Evolutionary conservation across 2,113 vertebrate genomes (phyloP).

Genomic region (Blennius ocellaris): DNA sequence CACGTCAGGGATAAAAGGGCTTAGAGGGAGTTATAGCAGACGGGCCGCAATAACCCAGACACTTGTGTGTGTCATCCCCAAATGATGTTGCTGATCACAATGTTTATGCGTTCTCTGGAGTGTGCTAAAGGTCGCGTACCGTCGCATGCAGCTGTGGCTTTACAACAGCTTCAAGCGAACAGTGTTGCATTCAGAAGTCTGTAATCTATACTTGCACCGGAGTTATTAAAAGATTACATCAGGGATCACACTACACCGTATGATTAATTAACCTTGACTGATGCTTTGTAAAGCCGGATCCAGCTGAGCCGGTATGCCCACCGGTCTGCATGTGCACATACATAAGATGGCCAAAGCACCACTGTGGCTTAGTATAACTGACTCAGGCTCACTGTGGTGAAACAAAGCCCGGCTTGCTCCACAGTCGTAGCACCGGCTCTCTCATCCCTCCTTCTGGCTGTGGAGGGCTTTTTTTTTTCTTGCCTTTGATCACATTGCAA

Average conservation of each 20-base stretch:
- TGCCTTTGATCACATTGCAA: constrained; percentile 27
- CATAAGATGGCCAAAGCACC: constrained; percentile 35
- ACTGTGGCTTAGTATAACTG: constrained; percentile 23
- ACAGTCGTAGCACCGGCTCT: constrained; percentile 30
- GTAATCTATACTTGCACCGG: constrained; percentile 55
- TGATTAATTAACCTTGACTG: constrained; percentile 80
- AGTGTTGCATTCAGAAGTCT: constrained; percentile 47
- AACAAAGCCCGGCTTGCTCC: constrained; percentile 41
- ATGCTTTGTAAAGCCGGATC: constrained; percentile 64
- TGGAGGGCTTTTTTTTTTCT: constrained; percentile 11
- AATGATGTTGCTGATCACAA: constrained; percentile 52
- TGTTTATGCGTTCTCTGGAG: constrained; percentile 40
- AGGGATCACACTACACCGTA: constrained; percentile 63
- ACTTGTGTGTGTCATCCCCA: constrained; percentile 31
- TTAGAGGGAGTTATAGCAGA: constrained; percentile 27
- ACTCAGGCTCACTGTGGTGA: constrained; percentile 39
- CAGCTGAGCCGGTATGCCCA: constrained; percentile 53
- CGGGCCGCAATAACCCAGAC: constrained; percentile 39
- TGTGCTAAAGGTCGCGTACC: constrained; percentile 42
- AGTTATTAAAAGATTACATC: constrained; percentile 76
- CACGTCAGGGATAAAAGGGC: constrained; percentile 23
- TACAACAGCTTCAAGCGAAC: constrained; percentile 40
- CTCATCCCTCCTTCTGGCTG: neutral
- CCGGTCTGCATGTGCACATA: constrained; percentile 50
- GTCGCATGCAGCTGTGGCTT: constrained; percentile 33